phyloP scores from a whole-genome alignment of 2,113 vertebrate species.

The Oxyura jamaicensis region DNA sequence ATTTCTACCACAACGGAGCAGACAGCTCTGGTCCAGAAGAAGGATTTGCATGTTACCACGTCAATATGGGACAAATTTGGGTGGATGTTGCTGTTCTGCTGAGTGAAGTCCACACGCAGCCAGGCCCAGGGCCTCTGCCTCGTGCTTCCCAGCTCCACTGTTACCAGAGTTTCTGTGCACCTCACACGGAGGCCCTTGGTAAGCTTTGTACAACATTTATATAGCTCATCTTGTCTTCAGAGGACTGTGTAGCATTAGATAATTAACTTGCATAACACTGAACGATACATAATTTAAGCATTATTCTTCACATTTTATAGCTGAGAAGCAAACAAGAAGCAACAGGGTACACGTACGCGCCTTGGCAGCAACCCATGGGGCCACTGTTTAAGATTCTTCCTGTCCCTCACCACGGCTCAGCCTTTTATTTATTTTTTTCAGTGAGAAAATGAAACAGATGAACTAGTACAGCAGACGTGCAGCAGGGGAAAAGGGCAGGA shows the following conservation, averaged over 20 bases:
- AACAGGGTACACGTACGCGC: not conserved
- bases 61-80: not conserved
- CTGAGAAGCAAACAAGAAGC: slow-evolving; percentile 20
- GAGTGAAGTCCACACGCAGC: not conserved
- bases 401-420: not conserved
- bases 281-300: slow-evolving; percentile 47
- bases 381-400: not conserved
- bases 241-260: not conserved
- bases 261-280: slow-evolving; percentile 23
- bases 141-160: not conserved
- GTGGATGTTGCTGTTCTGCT: not conserved
- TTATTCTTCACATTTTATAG: slow-evolving; percentile 39
- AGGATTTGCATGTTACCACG: not conserved
- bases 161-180: not conserved
- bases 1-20: not conserved
- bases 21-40: not conserved
- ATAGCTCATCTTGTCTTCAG: slow-evolving; percentile 9
- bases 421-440: not conserved
- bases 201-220: slow-evolving; percentile 1
- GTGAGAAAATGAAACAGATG: not conserved
- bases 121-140: not conserved
- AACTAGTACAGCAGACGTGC: not conserved
- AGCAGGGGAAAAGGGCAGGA: not conserved
- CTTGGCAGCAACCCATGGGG: not conserved
- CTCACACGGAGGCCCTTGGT: not conserved